Percentiles rank a stretch among this genome's conserved stretches.
Conservation (phyloP, 2,888 invertebrate genomes). For the Fragum whitleyi region DNA sequence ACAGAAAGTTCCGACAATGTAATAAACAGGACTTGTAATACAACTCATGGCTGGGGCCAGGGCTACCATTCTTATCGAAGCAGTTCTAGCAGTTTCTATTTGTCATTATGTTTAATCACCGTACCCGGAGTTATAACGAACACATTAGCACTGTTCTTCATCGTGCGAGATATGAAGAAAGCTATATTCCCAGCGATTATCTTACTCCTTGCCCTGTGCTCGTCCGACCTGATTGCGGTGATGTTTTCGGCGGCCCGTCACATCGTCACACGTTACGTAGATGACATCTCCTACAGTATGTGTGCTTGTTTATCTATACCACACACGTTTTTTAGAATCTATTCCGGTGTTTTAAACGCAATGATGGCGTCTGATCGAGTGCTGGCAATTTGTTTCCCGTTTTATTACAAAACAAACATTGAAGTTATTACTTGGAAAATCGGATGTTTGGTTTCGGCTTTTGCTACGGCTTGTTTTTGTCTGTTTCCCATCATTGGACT, state of each 20-base stretch:
- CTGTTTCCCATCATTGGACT: conserved; percentile 56
- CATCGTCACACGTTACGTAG: conserved; percentile 17
- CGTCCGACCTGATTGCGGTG: conserved; percentile 41
- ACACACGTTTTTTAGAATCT: conserved; percentile 44
- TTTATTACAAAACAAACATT: conserved; percentile 52
- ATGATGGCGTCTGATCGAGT: conserved; percentile 57
- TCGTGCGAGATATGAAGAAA: conserved; percentile 55
- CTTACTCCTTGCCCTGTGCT: conserved; percentile 40
- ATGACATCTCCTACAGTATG: conserved; percentile 25
- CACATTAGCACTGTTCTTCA: conserved; percentile 40
- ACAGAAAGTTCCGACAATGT: not conserved
- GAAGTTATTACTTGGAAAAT: conserved; percentile 47
- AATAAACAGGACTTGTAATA: not conserved
- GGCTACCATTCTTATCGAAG: not conserved
- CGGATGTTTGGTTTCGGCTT: conserved; percentile 35
- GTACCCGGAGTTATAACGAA: conserved; percentile 52
- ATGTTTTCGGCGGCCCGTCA: conserved; percentile 42
- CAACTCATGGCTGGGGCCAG: not conserved
- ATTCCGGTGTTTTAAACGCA: conserved; percentile 48
- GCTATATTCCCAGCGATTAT: conserved; percentile 58
- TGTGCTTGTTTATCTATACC: conserved; percentile 48
- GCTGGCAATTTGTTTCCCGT: conserved; percentile 51
- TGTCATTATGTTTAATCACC: conserved; percentile 43
- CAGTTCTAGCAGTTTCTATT: conserved; percentile 26
- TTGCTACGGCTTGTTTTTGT: conserved; percentile 29